A percentile compares a stretch with the other conserved stretches of the same genome.
phyloP scores from a whole-genome alignment of 37 sponge, comb jelly and placozoan genomes.

The Petrosia ficiformis region DNA sequence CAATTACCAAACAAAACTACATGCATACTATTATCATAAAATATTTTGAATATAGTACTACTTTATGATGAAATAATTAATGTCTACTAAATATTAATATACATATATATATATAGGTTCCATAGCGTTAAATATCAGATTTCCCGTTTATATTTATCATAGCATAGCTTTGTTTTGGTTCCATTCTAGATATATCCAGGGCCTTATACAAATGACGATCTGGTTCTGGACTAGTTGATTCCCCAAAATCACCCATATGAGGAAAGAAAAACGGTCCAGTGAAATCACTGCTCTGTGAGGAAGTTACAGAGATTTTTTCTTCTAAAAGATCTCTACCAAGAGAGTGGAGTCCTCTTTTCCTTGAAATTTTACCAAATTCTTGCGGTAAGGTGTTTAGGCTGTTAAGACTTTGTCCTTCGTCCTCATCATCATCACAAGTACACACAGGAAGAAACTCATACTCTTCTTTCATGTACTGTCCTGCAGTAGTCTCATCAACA shows the following conservation, averaged over 20 bases:
- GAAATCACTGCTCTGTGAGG: conserved; percentile 1
- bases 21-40: no score
- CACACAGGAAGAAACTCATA: not conserved
- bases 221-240: not conserved
- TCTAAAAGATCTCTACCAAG: conserved; percentile 1
- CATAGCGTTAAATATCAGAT: no score
- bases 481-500: not conserved
- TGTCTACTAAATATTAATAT: no score
- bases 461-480: not conserved
- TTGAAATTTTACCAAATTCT: not conserved
- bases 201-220: not conserved
- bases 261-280: conserved; percentile 13
- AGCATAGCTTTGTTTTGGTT: conserved; percentile 2
- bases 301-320: conserved; percentile 1
- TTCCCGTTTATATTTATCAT: not conserved
- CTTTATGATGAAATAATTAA: no score
- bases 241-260: conserved; percentile 1
- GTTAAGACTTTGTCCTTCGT: not conserved
- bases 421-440: not conserved
- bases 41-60: no score
- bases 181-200: conserved; percentile 1
- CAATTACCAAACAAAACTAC: no score
- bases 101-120: no score
- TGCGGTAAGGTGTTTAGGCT: not conserved
- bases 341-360: not conserved